A percentile compares a stretch with the other conserved stretches of the same genome.
Evolutionary conservation across 2,888 invertebrate species (phyloP).

Genomic region (Leucophora obtusa): DNA sequence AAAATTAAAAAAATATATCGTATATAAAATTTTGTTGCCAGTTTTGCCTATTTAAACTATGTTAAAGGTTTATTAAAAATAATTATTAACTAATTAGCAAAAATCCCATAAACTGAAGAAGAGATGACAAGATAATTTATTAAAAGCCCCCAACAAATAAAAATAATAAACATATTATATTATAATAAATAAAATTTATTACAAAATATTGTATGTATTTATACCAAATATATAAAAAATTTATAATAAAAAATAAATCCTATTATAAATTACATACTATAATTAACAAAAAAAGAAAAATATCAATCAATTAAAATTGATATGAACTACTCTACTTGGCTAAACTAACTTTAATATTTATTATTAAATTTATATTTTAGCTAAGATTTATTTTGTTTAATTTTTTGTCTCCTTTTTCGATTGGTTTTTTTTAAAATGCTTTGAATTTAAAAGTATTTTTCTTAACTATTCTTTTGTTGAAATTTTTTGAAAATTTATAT

Average conservation of each 20-base stretch:
- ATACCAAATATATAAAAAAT: slow-evolving; percentile 41
- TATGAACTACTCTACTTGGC: slow-evolving; percentile 26
- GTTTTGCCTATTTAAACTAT: slow-evolving; percentile 79
- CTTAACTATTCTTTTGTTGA: slow-evolving; percentile 15
- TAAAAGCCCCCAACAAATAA: slow-evolving; percentile 23
- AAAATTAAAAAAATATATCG: slow-evolving; percentile 20
- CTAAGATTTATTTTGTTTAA: slow-evolving; percentile 4
- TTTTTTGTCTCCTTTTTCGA: background rate
- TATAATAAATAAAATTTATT: slow-evolving; percentile 70
- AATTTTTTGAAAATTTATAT: slow-evolving; percentile 21
- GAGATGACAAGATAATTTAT: slow-evolving; percentile 3
- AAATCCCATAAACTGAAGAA: slow-evolving; percentile 44
- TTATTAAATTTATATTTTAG: slow-evolving; percentile 56
- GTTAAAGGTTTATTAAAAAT: slow-evolving; percentile 73
- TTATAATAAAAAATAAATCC: slow-evolving; percentile 36
- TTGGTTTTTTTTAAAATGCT: background rate
- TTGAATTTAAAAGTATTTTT: background rate
- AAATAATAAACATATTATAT: slow-evolving; percentile 65
- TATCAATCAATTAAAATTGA: slow-evolving; percentile 6
- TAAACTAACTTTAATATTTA: slow-evolving; percentile 53
- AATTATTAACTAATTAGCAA: slow-evolving; percentile 50
- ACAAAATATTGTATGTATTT: slow-evolving; percentile 59
- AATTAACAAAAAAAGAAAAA: slow-evolving; percentile 22
- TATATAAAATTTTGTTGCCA: slow-evolving; percentile 66
- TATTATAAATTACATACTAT: slow-evolving; percentile 20